These are phyloP conservation scores for Coelinius sp. DNA, from an alignment of 2,888 invertebrate species.

Conservation along the genomic window DNA sequence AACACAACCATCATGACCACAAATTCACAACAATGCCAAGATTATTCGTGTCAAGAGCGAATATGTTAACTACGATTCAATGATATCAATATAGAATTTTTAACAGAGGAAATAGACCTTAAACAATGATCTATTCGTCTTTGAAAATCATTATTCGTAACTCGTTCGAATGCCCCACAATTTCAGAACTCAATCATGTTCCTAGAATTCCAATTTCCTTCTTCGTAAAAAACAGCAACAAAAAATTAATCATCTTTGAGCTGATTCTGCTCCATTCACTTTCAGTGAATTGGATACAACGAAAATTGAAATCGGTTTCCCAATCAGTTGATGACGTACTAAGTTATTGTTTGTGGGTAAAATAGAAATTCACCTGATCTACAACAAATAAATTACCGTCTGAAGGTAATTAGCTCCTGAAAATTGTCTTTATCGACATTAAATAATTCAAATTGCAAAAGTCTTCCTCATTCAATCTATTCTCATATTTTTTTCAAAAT, in stretches of 20 bases:
- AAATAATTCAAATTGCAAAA: not conserved
- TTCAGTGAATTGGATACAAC: not conserved
- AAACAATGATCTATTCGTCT: not conserved
- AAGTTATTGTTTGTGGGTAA: not conserved
- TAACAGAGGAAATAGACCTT: conserved; percentile 12
- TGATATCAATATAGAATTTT: not conserved
- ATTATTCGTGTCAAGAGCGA: conserved; percentile 24
- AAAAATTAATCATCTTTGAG: too few relatives aligned
- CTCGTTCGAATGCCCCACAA: not conserved
- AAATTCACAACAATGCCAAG: conserved; percentile 7
- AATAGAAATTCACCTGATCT: not conserved
- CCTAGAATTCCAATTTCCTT: not conserved
- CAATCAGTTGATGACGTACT: not conserved
- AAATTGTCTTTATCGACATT: not conserved
- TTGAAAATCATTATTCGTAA: conserved; percentile 4
- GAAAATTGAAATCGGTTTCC: not conserved
- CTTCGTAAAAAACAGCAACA: too few relatives aligned
- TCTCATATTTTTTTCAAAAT: not conserved
- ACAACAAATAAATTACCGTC: not conserved
- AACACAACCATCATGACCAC: conserved; percentile 6
- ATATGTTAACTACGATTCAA: not conserved
- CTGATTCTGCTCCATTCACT: not conserved
- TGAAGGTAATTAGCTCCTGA: not conserved
- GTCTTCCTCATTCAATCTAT: not conserved
- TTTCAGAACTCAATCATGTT: not conserved